phyloP scores from a whole-genome alignment of 1,140 invertebrate species.

The Calliphora vicina region DNA sequence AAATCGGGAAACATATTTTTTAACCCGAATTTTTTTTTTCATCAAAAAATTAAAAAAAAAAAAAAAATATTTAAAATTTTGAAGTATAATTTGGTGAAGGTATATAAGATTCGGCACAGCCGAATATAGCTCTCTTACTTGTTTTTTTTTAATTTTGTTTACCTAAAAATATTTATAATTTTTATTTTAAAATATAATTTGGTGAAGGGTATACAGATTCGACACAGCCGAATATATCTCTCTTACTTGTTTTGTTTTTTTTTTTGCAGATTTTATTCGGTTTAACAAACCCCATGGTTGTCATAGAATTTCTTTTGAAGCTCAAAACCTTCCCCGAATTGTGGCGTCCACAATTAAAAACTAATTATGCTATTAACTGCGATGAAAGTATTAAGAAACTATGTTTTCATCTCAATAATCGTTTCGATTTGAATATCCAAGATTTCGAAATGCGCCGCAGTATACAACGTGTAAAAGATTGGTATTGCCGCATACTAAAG shows the following conservation, averaged over 20 bases:
- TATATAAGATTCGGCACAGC: too few species aligned
- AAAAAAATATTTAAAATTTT: too few species aligned
- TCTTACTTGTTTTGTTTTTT: background rate
- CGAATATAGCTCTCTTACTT: too few species aligned
- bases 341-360: background rate
- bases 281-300: background rate
- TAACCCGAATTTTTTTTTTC: too few species aligned
- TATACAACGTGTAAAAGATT: background rate
- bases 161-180: too few species aligned
- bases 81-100: too few species aligned
- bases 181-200: too few species aligned
- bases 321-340: background rate
- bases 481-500: background rate
- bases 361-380: background rate
- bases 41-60: too few species aligned
- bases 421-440: background rate
- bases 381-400: background rate
- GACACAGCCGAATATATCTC: background rate
- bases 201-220: too few species aligned
- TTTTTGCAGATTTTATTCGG: slow-evolving; percentile 22
- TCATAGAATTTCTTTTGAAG: background rate
- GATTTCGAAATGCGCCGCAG: slow-evolving; percentile 7
- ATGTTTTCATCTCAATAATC: background rate
- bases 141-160: too few species aligned
- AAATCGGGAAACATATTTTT: too few species aligned